phyloP scores from a whole-genome alignment of 2,888 invertebrate species.

The Catocala nupta region DNA sequence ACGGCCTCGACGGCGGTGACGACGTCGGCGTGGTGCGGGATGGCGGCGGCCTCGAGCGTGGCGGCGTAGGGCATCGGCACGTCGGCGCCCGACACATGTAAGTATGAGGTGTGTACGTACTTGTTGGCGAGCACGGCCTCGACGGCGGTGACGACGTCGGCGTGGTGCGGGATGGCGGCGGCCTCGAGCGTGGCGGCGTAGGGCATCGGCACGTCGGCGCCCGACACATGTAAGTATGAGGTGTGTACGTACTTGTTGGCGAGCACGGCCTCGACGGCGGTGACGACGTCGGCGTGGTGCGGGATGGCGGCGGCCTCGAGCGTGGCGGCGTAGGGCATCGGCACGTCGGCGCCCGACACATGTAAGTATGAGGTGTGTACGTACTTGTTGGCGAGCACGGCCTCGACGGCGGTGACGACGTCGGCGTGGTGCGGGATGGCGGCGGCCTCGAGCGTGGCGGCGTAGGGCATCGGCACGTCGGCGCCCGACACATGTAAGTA shows the following conservation, averaged over 20 bases:
- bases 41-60: constrained; percentile 91
- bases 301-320: constrained; percentile 94
- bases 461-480: constrained; percentile 99
- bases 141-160: constrained; percentile 93
- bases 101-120: constrained; percentile 46
- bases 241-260: constrained; percentile 81
- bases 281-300: constrained; percentile 90
- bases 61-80: constrained; percentile 99
- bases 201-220: constrained; percentile 99
- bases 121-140: constrained; percentile 91
- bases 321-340: constrained; percentile 98
- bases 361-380: neutral
- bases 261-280: constrained; percentile 93
- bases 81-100: constrained; percentile 95
- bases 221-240: constrained; percentile 88
- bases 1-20: constrained; percentile 92
- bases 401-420: constrained; percentile 92
- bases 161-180: constrained; percentile 91
- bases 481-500: constrained; percentile 91
- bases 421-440: constrained; percentile 92
- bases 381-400: constrained; percentile 90
- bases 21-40: constrained; percentile 93
- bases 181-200: constrained; percentile 95
- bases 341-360: constrained; percentile 97
- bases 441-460: constrained; percentile 92